Percentiles rank a stretch among this genome's conserved stretches.
Evolutionary conservation across 2,888 invertebrate genomes (phyloP).

Genomic region (Napeogenes sylphis): DNA sequence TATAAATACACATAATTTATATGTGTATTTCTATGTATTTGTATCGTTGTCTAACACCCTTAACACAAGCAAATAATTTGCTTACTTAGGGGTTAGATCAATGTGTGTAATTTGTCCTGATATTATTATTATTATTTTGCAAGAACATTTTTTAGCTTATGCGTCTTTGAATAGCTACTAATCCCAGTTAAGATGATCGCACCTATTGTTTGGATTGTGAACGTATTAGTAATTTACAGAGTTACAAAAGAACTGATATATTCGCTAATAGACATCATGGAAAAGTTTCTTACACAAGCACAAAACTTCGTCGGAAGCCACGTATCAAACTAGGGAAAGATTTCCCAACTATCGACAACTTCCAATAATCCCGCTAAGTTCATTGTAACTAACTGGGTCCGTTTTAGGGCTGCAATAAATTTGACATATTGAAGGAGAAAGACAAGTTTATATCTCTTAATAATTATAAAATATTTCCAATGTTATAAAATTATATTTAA

Average conservation of each 20-base stretch:
- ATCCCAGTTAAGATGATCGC: not conserved
- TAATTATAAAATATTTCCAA: too few species aligned
- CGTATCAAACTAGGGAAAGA: slow-evolving; percentile 59
- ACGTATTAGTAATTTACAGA: slow-evolving; percentile 16
- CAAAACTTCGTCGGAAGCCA: slow-evolving; percentile 53
- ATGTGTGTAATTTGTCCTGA: too few species aligned
- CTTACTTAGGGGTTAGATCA: too few species aligned
- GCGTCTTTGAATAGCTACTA: not conserved
- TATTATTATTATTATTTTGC: too few species aligned
- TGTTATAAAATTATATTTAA: too few species aligned
- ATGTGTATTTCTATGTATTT: too few species aligned
- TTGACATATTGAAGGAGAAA: not conserved
- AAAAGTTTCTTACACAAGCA: slow-evolving; percentile 48
- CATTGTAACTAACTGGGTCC: slow-evolving; percentile 46
- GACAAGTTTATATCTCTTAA: not conserved
- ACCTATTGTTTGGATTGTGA: not conserved
- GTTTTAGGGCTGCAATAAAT: slow-evolving; percentile 13
- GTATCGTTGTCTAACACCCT: too few species aligned
- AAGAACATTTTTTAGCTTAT: not conserved
- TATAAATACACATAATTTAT: too few species aligned
- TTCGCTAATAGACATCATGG: slow-evolving; percentile 46
- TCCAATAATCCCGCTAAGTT: slow-evolving; percentile 63
- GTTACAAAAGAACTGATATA: slow-evolving; percentile 30
- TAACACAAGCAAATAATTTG: too few species aligned
- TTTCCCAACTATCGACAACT: slow-evolving; percentile 61